These are phyloP conservation scores for Elaeidobius kamerunicus DNA, from an alignment of 2,888 invertebrate species.

Conservation along the genomic window DNA sequence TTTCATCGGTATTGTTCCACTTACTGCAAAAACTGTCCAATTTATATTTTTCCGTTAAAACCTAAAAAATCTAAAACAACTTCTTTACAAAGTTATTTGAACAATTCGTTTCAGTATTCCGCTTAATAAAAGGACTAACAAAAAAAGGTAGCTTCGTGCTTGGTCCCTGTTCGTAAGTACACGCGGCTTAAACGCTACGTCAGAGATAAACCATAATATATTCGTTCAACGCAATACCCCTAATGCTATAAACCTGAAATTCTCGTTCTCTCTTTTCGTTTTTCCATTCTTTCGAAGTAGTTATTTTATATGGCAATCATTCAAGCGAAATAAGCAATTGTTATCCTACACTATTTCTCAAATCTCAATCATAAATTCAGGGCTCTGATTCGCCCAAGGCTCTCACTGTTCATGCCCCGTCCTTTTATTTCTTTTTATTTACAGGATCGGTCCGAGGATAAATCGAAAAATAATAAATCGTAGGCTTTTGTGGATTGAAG, in stretches of 20 bases:
- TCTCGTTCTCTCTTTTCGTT: constrained; percentile 20
- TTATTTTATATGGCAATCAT: constrained; percentile 32
- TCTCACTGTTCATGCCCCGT: constrained; percentile 33
- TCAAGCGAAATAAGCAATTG: constrained; percentile 32
- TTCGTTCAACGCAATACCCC: constrained; percentile 21
- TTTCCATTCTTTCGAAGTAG: constrained; percentile 27
- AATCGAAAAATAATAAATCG: constrained; percentile 6
- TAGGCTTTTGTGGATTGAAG: no score
- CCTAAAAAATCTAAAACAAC: no score
- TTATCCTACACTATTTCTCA: constrained; percentile 31
- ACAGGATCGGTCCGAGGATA: constrained; percentile 7
- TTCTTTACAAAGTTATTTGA: no score
- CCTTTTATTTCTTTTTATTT: constrained; percentile 32
- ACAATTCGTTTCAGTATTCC: not conserved
- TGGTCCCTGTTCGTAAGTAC: constrained; percentile 6
- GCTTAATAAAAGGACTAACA: not conserved
- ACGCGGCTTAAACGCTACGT: constrained; percentile 6
- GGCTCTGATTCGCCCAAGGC: constrained; percentile 27
- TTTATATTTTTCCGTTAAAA: no score
- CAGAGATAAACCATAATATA: constrained; percentile 24
- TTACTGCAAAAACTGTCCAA: no score
- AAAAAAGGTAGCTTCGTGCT: constrained; percentile 3
- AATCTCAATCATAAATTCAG: constrained; percentile 32
- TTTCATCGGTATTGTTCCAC: no score
- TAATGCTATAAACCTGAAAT: constrained; percentile 26